Evolutionary conservation across 2,797 vertebrate genomes (phyloP).

Genomic region (Cetoscarus ocellatus): DNA sequence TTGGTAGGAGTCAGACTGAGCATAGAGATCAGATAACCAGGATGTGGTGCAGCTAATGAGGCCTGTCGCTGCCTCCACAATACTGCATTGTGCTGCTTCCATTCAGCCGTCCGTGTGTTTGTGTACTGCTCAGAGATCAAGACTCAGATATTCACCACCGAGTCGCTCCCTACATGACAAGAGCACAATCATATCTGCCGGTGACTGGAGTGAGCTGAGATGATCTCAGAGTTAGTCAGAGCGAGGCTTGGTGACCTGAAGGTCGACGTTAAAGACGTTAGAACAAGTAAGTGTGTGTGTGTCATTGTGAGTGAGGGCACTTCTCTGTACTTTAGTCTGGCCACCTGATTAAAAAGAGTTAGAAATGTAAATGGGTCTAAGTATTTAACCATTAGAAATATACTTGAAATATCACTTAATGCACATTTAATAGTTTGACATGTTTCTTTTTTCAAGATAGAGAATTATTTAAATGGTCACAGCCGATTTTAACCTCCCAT

Average conservation of each 20-base stretch:
- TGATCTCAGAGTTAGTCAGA: constrained; percentile 40
- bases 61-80: constrained; percentile 66
- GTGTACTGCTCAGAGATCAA: constrained; percentile 61
- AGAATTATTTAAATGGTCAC: no score
- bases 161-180: constrained; percentile 41
- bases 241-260: constrained; percentile 4
- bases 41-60: constrained; percentile 72
- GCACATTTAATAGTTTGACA: no score
- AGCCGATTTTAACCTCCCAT: no score
- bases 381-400: no score
- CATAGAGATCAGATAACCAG: constrained; percentile 71
- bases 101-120: constrained; percentile 46
- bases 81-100: constrained; percentile 57
- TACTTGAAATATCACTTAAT: no score
- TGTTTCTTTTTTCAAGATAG: no score
- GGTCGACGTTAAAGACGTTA: constrained; percentile 26
- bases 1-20: constrained; percentile 48
- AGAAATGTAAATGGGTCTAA: neutral
- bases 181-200: constrained; percentile 51
- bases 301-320: neutral
- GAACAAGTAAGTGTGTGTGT: constrained; percentile 26
- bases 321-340: no score
- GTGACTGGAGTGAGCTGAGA: constrained; percentile 24
- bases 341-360: neutral
- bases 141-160: constrained; percentile 61